Base-by-base conservation (phyloP, 2,797 vertebrate species). In the Rhinatrema bivittatum region DNA sequence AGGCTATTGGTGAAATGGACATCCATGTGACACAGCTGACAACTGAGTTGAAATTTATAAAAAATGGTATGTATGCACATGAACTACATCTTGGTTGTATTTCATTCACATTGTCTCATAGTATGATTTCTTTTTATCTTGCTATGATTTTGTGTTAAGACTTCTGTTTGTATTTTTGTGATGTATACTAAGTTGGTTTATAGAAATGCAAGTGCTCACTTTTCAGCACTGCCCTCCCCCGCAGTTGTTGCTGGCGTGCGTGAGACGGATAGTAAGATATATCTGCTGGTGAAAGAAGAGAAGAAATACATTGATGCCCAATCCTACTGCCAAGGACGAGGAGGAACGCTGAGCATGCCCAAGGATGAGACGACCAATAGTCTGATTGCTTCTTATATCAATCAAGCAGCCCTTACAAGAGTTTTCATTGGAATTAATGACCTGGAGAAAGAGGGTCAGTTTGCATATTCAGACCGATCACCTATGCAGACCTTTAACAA, bases 221-320 rank as follows among this genome's bases (percentile, higher is more conserved):
- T 91, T 89, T 85, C 91, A 93, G 93, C 91, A 79, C 90, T 92
- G 85, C 92, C 91, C 88, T 91, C 91, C 91, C 85, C 91, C 68
- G 90, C 94, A 99, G 96, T 92, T 87, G 94, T 98, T 21, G 93
- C 93, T 45, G 96, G 95, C 65, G 87, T 97, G 73, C 96, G 90
- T 16, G 96, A 99, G 82, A 90, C 90, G 7, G 95, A 97, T 47
- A 88, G 70, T 67, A 97, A 94, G 78, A 81, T 96, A 31, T 99
- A 97, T 62, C 85, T 98, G 72, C 78, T 99, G 87, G 96, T 99
- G 72, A 97, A 96, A 72, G 96, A 99, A 69, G 93, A 93, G 76
- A 96, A 91, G 42, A 63, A 88, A 26, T 93, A 91, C 62, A 50
- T 68, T 5, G 94, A 99, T 1, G 95, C 96, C 0, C 89, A 98